Conservation (phyloP, 2,113 vertebrate species). For the Eudyptes chrysolophus region DNA sequence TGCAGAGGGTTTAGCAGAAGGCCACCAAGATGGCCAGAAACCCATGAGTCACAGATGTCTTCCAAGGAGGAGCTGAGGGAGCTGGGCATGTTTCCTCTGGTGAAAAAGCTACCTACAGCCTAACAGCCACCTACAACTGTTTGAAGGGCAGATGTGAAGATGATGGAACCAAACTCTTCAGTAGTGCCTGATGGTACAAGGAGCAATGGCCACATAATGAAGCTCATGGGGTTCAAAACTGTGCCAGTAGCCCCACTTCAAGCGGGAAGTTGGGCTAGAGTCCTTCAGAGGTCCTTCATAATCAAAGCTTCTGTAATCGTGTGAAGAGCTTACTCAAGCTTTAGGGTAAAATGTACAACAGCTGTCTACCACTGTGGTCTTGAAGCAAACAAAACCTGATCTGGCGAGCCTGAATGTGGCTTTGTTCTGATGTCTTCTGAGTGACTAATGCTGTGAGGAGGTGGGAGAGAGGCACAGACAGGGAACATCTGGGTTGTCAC, state of each 20-base stretch:
- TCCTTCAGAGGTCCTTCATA: neutral
- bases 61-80: neutral
- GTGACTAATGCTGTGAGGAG: conserved; percentile 47
- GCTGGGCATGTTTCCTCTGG: neutral
- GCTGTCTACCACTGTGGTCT: conserved; percentile 46
- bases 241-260: neutral
- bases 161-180: neutral
- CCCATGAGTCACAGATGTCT: neutral
- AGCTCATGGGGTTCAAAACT: neutral
- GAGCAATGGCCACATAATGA: neutral
- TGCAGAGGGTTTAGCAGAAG: neutral
- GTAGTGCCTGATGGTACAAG: neutral
- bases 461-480: neutral
- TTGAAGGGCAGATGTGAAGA: neutral
- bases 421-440: conserved; percentile 46
- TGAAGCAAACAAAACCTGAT: conserved; percentile 44
- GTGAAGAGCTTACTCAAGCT: neutral
- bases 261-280: neutral
- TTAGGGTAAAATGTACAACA: neutral
- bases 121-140: neutral
- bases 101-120: neutral
- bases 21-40: neutral
- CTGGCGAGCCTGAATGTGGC: conserved; percentile 37
- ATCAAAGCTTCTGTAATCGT: neutral
- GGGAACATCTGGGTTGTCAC: conserved; percentile 52